Evolutionary conservation across 2,888 invertebrate genomes (phyloP), one percentile per base, ranked within the genome.

Genomic region (Lamellibrachia satsuma): DNA sequence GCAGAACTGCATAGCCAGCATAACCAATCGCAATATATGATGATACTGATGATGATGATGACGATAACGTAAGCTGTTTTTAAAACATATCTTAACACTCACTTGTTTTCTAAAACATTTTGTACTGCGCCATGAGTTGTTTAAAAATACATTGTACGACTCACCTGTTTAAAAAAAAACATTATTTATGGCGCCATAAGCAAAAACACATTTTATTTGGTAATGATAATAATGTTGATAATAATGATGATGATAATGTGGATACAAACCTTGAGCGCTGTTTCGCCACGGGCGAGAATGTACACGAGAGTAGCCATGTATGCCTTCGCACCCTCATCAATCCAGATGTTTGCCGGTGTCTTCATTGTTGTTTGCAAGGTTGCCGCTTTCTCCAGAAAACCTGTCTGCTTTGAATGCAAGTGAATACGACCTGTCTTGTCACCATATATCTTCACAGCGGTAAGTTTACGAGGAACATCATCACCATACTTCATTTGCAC

Each of bases 341-440:
- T 93, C 95, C 95, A 95, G 39, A 95, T 93, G 93, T 95, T 95
- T 55, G 94, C 93, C 0, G 94, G 95, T 8, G 94, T 93, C 91
- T 95, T 95, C 7, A 93, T 94, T n/a, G 92, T 91, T 90, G 93
- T 91, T 55, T 22, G 52, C 75, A 75, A 75, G 22, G 75, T 75
- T 0, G 95, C 94, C 8, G 94, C 93, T 91, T 95, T 95, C 6
- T 93, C 94, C 7, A 92, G 57, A 3, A 93, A n/a, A 92, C 94
- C 94, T 8, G 90, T 92, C 90, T 94, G 94, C 60, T 95, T 95
- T 1, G 93, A 92, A 60, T 94, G 93, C 0, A 94, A 92, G 90
- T 95, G 94, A n/a, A 95, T 52, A 92, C 95, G 94, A 4, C 95
- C 95, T 39, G 95, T 94, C 90, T 93, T 93, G 90, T 95, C 95